phyloP scores from a whole-genome alignment of 2,113 vertebrate genomes.

The Microcebus murinus region DNA sequence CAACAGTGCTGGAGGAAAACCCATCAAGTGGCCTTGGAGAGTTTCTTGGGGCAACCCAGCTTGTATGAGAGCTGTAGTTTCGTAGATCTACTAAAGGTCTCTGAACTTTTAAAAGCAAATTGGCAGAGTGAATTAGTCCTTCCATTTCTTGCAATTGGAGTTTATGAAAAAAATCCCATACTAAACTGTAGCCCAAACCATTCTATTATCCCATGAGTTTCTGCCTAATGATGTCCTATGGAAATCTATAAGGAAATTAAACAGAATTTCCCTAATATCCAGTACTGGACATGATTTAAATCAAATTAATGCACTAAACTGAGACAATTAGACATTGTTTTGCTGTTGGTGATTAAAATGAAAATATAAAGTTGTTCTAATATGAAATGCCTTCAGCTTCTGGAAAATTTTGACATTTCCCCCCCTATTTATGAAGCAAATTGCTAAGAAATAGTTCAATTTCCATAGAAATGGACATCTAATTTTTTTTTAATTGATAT shows the following conservation, averaged over 20 bases:
- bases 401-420: neutral
- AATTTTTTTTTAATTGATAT: neutral
- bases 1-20: neutral
- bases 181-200: neutral
- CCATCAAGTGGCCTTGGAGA: neutral
- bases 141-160: neutral
- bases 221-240: neutral
- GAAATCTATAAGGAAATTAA: neutral
- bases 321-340: neutral
- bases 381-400: neutral
- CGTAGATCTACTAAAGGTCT: neutral
- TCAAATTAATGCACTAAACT: neutral
- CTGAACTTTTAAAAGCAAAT: neutral
- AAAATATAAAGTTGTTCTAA: slow-evolving; percentile 24
- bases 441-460: neutral
- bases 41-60: neutral
- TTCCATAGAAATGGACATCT: neutral
- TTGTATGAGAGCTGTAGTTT: neutral
- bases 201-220: neutral
- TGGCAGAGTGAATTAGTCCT: neutral
- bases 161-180: neutral
- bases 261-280: neutral
- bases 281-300: neutral
- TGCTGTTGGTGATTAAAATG: neutral
- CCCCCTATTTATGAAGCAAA: neutral